Evolutionary conservation across 2,113 vertebrate species (phyloP).

Genomic region (Terrapene triunguis): DNA sequence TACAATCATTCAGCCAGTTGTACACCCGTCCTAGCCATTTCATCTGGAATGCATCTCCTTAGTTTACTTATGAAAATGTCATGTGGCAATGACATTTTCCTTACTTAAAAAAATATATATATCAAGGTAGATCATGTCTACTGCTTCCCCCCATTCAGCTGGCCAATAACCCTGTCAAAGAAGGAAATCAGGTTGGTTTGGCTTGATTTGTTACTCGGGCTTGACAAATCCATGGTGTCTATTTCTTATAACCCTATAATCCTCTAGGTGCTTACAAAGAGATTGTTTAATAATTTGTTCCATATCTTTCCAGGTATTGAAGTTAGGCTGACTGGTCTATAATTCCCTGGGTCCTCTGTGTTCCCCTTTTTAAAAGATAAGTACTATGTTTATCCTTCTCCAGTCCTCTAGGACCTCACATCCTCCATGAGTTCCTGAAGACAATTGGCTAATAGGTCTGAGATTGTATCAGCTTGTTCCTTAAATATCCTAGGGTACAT

Average conservation of each 20-base stretch:
- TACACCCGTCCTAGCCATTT: background rate
- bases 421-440: background rate
- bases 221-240: too few species aligned
- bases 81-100: too few species aligned
- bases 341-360: background rate
- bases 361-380: background rate
- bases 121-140: too few species aligned
- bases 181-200: background rate
- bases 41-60: too few species aligned
- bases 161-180: background rate
- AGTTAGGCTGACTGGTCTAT: background rate
- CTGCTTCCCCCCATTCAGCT: too few species aligned
- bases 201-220: background rate
- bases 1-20: background rate
- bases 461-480: background rate
- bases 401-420: background rate
- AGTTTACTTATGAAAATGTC: too few species aligned
- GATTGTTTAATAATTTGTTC: background rate
- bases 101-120: too few species aligned
- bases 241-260: background rate
- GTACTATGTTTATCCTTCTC: background rate
- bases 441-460: background rate
- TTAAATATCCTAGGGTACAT: background rate
- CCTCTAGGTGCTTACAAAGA: background rate
- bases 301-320: background rate